Conservation (phyloP, 53 echinoderm and acorn worm genomes). For the Mesocentrotus franciscanus region DNA sequence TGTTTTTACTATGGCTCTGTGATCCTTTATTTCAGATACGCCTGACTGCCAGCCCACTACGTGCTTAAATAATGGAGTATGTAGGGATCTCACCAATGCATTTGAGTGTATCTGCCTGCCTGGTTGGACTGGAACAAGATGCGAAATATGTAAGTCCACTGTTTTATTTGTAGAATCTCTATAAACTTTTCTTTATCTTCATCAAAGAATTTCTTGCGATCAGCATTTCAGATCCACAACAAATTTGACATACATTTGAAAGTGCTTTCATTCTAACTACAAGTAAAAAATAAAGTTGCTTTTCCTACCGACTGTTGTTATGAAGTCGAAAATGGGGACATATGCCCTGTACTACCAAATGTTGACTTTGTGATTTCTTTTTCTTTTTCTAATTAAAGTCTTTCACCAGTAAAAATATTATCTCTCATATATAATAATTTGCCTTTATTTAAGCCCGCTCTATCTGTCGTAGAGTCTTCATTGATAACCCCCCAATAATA, state of each 20-base stretch:
- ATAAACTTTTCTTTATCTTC: background rate
- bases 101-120: slow-evolving; percentile 48
- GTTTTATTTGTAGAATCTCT: background rate
- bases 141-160: slow-evolving; percentile 50
- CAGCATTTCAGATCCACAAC: background rate
- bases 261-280: background rate
- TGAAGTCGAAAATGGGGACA: too few species aligned
- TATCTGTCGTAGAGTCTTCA: too few species aligned
- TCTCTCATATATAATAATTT: too few species aligned
- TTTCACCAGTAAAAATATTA: too few species aligned
- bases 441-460: too few species aligned
- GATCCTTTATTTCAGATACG: slow-evolving; percentile 1
- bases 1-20: background rate
- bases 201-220: background rate
- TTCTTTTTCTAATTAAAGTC: too few species aligned
- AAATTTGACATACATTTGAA: background rate
- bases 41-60: slow-evolving; percentile 53
- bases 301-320: too few species aligned
- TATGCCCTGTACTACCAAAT: too few species aligned
- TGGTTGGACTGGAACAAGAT: slow-evolving; percentile 64
- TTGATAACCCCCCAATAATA: too few species aligned
- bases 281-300: too few species aligned
- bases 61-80: slow-evolving; percentile 53
- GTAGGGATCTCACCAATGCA: slow-evolving; percentile 46
- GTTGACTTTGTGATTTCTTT: too few species aligned